These are phyloP conservation scores for Actias luna DNA, from an alignment of 2,888 invertebrate genomes.

Conservation along the genomic window DNA sequence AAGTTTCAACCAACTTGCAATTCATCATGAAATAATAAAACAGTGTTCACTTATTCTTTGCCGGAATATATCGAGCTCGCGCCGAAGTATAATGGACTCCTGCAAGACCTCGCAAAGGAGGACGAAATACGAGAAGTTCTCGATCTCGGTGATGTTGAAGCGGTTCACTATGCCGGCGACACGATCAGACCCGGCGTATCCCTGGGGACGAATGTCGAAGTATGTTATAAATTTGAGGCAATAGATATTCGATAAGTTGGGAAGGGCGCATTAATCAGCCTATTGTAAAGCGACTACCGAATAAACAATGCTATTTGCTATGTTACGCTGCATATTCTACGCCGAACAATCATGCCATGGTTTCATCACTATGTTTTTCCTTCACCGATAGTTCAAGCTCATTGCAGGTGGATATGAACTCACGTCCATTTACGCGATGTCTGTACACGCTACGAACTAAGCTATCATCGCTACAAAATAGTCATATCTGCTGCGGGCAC, in stretches of 20 bases:
- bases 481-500: too few relatives aligned
- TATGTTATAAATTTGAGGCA: too few relatives aligned
- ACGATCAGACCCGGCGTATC: slow-evolving; percentile 53
- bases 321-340: too few relatives aligned
- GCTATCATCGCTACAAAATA: too few relatives aligned
- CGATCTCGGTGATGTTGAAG: slow-evolving; percentile 60
- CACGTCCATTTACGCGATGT: too few relatives aligned
- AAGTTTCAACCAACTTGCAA: too few relatives aligned
- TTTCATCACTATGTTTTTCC: too few relatives aligned
- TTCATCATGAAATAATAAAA: not conserved
- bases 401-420: too few relatives aligned
- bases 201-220: slow-evolving; percentile 44
- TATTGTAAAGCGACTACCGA: not conserved
- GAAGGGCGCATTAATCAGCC: not conserved
- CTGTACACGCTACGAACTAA: too few relatives aligned
- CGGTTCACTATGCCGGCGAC: slow-evolving; percentile 48
- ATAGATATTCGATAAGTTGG: not conserved
- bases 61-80: slow-evolving; percentile 52
- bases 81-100: slow-evolving; percentile 61
- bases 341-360: too few relatives aligned
- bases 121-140: slow-evolving; percentile 67
- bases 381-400: too few relatives aligned
- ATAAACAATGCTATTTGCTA: too few relatives aligned
- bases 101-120: slow-evolving; percentile 68
- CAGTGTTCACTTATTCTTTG: slow-evolving; percentile 59